A percentile compares a stretch with the other conserved stretches of the same genome.
phyloP scores from a whole-genome alignment of 2,888 invertebrate species.

The Agelastica alni region DNA sequence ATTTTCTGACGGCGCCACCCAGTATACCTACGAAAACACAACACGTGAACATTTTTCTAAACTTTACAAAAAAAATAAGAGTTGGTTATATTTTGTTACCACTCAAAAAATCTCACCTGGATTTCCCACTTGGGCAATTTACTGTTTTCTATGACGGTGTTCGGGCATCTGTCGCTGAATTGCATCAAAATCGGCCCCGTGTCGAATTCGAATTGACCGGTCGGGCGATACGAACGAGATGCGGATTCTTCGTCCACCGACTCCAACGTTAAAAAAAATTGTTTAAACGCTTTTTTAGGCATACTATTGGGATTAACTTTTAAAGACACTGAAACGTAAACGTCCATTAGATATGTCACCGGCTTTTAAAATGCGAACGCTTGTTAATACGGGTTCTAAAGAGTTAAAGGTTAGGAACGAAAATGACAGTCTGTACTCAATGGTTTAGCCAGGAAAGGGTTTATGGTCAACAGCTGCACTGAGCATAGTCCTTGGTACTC shows the following conservation, averaged over 20 bases:
- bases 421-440: too few relatives aligned
- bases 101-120: constrained; percentile 58
- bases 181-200: constrained; percentile 69
- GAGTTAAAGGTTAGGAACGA: too few relatives aligned
- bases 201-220: constrained; percentile 69
- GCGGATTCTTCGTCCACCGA: constrained; percentile 58
- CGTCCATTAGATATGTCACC: too few relatives aligned
- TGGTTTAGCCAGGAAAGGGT: too few relatives aligned
- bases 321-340: constrained; percentile 38
- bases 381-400: too few relatives aligned
- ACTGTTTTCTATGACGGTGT: constrained; percentile 80
- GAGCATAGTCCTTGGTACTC: too few relatives aligned
- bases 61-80: too few relatives aligned
- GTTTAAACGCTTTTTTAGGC: constrained; percentile 32
- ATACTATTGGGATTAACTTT: constrained; percentile 32
- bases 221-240: constrained; percentile 38
- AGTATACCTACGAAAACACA: constrained; percentile 53
- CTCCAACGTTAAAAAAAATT: constrained; percentile 56
- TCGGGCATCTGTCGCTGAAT: constrained; percentile 74
- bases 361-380: too few relatives aligned
- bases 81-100: too few relatives aligned
- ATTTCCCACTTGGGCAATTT: constrained; percentile 72
- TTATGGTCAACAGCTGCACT: too few relatives aligned
- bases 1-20: constrained; percentile 79
- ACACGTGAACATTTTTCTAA: too few relatives aligned